These are phyloP conservation scores for Cassiopea xamachana DNA, from an alignment of 30 jellyfish, hydroid and myxozoan species.

Conservation along the genomic window DNA sequence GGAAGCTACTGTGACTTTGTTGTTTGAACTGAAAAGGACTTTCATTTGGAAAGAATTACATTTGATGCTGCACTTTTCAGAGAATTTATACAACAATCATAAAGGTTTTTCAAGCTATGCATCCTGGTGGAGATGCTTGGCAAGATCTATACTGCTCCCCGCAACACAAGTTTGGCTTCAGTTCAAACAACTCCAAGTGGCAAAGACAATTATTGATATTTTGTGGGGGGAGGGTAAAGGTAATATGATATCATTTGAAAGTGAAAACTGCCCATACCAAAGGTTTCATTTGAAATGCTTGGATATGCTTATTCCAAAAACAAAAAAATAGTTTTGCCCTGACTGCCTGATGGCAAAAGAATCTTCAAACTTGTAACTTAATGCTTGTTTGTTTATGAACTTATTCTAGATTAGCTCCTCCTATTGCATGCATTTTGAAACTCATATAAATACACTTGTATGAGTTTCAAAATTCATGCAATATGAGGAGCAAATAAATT, in stretches of 20 bases:
- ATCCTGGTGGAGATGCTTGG: not conserved
- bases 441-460: no score
- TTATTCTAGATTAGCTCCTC: no score
- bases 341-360: not conserved
- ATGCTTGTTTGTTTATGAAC: no score
- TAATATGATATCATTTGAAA: not conserved
- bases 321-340: not conserved
- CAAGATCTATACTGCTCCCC: not conserved
- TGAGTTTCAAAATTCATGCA: no score
- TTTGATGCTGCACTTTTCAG: not conserved
- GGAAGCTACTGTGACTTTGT: constrained; percentile 14
- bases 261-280: not conserved
- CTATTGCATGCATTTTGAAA: no score
- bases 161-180: not conserved
- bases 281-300: not conserved
- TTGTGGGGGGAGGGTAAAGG: no score
- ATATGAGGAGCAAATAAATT: no score
- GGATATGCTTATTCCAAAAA: not conserved
- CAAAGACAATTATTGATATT: not conserved
- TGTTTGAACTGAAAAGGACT: constrained; percentile 6
- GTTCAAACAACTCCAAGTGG: not conserved
- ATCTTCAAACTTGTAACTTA: no score
- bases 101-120: not conserved
- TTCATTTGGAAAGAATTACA: not conserved
- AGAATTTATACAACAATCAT: not conserved